Conservation (phyloP, 2,113 vertebrate species). For the Corythornis cristatus region DNA sequence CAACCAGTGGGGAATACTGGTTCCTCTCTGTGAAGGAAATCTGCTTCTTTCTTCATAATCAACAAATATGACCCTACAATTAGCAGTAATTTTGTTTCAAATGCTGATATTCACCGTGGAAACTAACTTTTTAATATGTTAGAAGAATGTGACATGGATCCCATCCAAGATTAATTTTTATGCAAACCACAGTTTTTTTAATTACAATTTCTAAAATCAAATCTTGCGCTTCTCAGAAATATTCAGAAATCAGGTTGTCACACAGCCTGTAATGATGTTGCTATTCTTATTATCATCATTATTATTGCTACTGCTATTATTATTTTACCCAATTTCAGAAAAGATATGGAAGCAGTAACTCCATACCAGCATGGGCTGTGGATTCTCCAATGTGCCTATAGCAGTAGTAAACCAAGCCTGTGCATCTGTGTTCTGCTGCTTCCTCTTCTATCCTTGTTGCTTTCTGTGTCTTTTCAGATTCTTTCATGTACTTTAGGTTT, state of each 20-base stretch:
- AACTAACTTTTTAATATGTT: neutral
- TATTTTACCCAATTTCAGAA: neutral
- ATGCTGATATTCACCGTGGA: neutral
- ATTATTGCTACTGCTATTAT: neutral
- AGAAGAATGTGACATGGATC: neutral
- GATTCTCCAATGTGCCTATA: neutral
- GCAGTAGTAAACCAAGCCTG: neutral
- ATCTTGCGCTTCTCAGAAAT: neutral
- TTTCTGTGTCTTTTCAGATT: neutral
- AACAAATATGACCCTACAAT: neutral
- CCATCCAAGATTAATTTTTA: neutral
- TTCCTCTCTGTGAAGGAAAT: neutral
- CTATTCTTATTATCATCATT: neutral
- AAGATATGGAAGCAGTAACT: neutral
- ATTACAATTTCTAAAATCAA: neutral
- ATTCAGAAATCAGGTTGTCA: neutral
- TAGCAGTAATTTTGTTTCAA: neutral
- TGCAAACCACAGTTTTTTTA: neutral
- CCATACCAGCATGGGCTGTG: neutral
- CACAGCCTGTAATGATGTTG: neutral
- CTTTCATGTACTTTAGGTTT: neutral
- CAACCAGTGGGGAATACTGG: neutral
- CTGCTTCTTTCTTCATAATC: neutral
- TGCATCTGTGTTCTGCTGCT: neutral
- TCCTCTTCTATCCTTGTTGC: neutral